These are phyloP conservation scores for Stichodactyla mertensii DNA, from an alignment of 64 coral and sea anemone species.

Conservation along the genomic window DNA sequence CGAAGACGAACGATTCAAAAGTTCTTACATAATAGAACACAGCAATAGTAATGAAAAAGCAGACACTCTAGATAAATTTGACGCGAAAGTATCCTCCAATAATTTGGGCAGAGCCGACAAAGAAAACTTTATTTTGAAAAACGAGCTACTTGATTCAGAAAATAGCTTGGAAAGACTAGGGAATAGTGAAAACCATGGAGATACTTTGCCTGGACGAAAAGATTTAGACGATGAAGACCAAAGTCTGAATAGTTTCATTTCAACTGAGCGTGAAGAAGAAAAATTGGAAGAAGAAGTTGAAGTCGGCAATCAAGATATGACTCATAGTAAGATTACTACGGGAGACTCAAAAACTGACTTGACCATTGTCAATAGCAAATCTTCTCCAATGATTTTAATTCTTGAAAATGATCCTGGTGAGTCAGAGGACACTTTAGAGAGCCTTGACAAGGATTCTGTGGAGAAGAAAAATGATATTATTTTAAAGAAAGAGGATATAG, in stretches of 20 bases:
- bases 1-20: neutral
- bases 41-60: neutral
- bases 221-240: neutral
- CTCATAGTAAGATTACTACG: neutral
- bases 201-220: neutral
- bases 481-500: neutral
- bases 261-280: neutral
- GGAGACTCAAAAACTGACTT: neutral
- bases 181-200: neutral
- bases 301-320: too few relatives aligned
- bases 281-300: neutral
- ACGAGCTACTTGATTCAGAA: neutral
- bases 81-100: neutral
- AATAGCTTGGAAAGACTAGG: neutral
- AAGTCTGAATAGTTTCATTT: neutral
- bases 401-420: constrained; percentile 16
- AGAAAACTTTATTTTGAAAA: neutral
- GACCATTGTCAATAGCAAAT: neutral
- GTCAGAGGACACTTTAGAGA: constrained; percentile 9
- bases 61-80: neutral
- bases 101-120: neutral
- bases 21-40: neutral
- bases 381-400: neutral
- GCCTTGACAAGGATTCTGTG: neutral
- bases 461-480: neutral